Evolutionary conservation across 2,113 vertebrate genomes (phyloP).

Genomic region (Crypturellus undulatus): DNA sequence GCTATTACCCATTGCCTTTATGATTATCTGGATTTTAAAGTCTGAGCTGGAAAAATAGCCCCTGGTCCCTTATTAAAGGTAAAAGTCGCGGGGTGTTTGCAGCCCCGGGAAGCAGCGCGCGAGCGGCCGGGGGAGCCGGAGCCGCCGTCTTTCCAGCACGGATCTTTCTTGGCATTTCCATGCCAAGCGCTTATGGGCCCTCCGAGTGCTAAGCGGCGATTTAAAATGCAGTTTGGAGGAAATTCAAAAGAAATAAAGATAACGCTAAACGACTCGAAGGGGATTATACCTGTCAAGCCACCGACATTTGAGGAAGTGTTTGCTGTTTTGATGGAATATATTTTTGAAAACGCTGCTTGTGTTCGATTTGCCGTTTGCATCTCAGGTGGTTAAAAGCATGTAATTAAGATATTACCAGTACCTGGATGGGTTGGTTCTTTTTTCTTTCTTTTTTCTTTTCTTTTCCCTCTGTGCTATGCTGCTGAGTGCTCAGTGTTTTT

Average conservation of each 20-base stretch:
- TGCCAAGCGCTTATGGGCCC: not conserved
- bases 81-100: constrained; percentile 74
- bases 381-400: not conserved
- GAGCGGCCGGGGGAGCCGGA: no score
- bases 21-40: constrained; percentile 78
- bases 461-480: not conserved
- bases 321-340: not conserved
- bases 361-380: not conserved
- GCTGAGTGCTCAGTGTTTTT: not conserved
- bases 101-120: constrained; percentile 33
- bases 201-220: not conserved
- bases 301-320: not conserved
- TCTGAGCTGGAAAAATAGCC: constrained; percentile 75
- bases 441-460: no score
- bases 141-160: no score
- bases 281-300: not conserved
- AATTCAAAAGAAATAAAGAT: not conserved
- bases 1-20: constrained; percentile 69
- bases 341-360: not conserved
- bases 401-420: not conserved
- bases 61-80: constrained; percentile 76
- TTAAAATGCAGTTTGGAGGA: not conserved
- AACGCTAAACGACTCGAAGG: not conserved
- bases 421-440: not conserved
- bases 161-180: not conserved